Conservation (phyloP, 2,113 vertebrate species). For the Pachypanchax playfairii region DNA sequence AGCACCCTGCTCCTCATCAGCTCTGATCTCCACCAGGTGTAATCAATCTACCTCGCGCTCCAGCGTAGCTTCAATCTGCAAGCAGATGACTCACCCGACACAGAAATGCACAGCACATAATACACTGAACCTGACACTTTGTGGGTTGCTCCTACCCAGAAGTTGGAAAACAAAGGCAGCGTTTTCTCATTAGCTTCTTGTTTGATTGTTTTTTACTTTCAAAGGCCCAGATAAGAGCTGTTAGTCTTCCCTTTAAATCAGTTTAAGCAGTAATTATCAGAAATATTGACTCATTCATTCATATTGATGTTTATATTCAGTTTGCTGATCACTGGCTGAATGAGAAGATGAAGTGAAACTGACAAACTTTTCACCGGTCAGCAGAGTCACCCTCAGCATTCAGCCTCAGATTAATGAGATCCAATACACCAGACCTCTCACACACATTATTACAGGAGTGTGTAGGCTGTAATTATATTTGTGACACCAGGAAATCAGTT, state of each 20-base stretch:
- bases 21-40: no score
- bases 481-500: conserved; percentile 63
- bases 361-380: conserved; percentile 26
- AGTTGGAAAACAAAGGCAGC: not conserved
- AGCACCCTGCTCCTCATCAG: no score
- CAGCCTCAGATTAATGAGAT: conserved; percentile 26
- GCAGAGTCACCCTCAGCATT: conserved; percentile 13
- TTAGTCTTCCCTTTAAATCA: not conserved
- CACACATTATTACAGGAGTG: conserved; percentile 41
- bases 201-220: not conserved
- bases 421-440: conserved; percentile 38
- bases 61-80: no score
- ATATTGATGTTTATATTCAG: not conserved
- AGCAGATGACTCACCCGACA: no score
- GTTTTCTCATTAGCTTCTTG: not conserved
- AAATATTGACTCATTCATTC: not conserved
- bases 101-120: no score
- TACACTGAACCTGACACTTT: no score
- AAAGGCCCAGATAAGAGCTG: not conserved
- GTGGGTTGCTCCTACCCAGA: not conserved
- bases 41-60: no score
- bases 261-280: not conserved
- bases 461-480: conserved; percentile 59
- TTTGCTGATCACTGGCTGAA: not conserved
- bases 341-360: conserved; percentile 23